phyloP scores from a whole-genome alignment of 2,888 invertebrate genomes.

The Alloplasta piceator region DNA sequence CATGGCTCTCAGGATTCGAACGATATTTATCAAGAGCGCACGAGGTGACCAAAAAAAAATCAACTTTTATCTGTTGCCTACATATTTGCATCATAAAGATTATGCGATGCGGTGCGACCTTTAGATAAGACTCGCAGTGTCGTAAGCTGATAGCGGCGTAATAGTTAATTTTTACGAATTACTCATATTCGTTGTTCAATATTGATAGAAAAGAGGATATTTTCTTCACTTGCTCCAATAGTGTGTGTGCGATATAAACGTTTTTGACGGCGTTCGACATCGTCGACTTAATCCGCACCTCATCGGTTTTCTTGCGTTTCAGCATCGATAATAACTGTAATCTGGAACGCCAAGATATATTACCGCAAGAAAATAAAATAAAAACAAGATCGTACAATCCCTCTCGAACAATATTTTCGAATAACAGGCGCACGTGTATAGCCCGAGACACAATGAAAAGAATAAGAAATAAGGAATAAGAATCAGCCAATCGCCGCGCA shows the following conservation, averaged over 20 bases:
- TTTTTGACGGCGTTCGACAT: not conserved
- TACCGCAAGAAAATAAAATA: not conserved
- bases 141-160: not conserved
- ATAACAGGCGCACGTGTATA: not conserved
- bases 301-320: too few relatives aligned
- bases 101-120: constrained; percentile 40
- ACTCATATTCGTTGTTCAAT: not conserved
- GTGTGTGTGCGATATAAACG: not conserved
- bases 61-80: too few relatives aligned
- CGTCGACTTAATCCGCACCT: not conserved
- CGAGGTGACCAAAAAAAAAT: too few relatives aligned
- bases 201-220: not conserved
- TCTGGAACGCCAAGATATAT: not conserved
- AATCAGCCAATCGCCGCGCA: too few relatives aligned
- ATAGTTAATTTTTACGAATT: not conserved
- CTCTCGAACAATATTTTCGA: not conserved
- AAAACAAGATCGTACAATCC: not conserved
- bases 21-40: too few relatives aligned
- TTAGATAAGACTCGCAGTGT: constrained; percentile 21
- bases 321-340: too few relatives aligned
- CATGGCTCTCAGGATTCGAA: too few relatives aligned
- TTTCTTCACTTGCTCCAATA: not conserved
- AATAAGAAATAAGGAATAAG: too few relatives aligned
- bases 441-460: too few relatives aligned
- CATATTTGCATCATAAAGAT: constrained; percentile 24